phyloP scores from a whole-genome alignment of 2,113 vertebrate species.

The Papio anubis region DNA sequence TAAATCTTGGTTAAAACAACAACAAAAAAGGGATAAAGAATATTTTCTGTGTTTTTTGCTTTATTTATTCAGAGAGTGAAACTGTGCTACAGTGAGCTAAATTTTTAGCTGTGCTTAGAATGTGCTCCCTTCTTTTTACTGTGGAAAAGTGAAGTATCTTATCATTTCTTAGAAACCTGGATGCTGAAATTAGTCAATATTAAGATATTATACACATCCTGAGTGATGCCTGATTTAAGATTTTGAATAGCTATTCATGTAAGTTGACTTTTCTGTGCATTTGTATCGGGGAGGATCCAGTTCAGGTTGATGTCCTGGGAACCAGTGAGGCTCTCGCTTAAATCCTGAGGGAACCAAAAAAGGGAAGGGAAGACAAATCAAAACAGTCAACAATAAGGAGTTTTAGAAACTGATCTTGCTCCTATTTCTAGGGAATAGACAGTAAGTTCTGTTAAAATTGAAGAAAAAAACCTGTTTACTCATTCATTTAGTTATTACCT shows the following conservation, averaged over 20 bases:
- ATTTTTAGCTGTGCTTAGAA: constrained; percentile 43
- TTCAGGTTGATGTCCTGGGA: constrained; percentile 80
- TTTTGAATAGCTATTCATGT: constrained; percentile 61
- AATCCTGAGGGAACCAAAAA: constrained; percentile 72
- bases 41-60: background rate
- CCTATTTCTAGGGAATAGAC: background rate
- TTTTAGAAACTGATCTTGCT: background rate
- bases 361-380: background rate
- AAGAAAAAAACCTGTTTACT: constrained; percentile 28
- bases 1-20: constrained; percentile 37
- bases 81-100: background rate
- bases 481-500: background rate
- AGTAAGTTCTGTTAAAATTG: background rate
- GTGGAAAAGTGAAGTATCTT: constrained; percentile 34
- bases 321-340: constrained; percentile 70
- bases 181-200: background rate
- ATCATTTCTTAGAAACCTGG: constrained; percentile 6
- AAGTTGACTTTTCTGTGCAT: constrained; percentile 66
- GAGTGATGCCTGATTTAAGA: background rate
- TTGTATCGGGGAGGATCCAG: constrained; percentile 70
- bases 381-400: background rate
- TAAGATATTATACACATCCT: background rate
- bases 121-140: constrained; percentile 1
- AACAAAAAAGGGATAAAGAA: background rate
- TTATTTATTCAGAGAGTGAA: constrained; percentile 62